These are phyloP conservation scores for Acropora yongei DNA, from an alignment of 64 coral and sea anemone genomes.

Conservation along the genomic window DNA sequence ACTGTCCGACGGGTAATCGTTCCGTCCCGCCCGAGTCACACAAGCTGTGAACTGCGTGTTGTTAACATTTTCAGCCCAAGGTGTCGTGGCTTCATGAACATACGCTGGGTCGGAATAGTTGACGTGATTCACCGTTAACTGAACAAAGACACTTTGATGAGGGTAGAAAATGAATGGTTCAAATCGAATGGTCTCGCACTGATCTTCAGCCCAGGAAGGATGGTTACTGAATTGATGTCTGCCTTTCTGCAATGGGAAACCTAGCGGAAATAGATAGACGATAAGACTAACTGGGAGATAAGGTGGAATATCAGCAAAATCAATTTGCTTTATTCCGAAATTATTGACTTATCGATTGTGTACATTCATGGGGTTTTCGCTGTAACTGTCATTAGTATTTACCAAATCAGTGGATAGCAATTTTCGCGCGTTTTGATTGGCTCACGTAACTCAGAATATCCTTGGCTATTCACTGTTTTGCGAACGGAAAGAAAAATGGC, in stretches of 20 bases:
- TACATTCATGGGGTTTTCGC: too few relatives aligned
- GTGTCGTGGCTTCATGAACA: slow-evolving; percentile 54
- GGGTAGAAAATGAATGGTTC: slow-evolving; percentile 67
- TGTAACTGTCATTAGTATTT: too few relatives aligned
- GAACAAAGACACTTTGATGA: slow-evolving; percentile 57
- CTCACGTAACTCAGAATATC: too few relatives aligned
- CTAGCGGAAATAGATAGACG: background rate
- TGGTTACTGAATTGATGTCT: background rate
- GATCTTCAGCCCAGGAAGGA: background rate
- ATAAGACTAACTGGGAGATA: too few relatives aligned
- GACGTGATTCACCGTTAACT: slow-evolving; percentile 65
- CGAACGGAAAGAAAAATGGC: too few relatives aligned
- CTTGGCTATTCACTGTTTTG: too few relatives aligned
- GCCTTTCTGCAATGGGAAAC: slow-evolving; percentile 63
- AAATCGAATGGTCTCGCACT: slow-evolving; percentile 52
- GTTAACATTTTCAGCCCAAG: slow-evolving; percentile 75
- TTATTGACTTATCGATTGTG: too few relatives aligned
- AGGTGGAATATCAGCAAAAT: too few relatives aligned
- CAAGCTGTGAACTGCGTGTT: slow-evolving; percentile 63
- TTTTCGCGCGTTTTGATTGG: too few relatives aligned
- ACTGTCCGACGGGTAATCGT: slow-evolving; percentile 21
- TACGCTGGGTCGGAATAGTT: slow-evolving; percentile 30
- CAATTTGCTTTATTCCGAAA: too few relatives aligned
- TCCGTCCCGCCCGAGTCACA: slow-evolving; percentile 58
- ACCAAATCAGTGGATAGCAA: too few relatives aligned